A percentile compares a stretch with the other conserved stretches of the same genome.
phyloP scores from a whole-genome alignment of 2,113 vertebrate genomes.

The Zosterops pallidus region DNA sequence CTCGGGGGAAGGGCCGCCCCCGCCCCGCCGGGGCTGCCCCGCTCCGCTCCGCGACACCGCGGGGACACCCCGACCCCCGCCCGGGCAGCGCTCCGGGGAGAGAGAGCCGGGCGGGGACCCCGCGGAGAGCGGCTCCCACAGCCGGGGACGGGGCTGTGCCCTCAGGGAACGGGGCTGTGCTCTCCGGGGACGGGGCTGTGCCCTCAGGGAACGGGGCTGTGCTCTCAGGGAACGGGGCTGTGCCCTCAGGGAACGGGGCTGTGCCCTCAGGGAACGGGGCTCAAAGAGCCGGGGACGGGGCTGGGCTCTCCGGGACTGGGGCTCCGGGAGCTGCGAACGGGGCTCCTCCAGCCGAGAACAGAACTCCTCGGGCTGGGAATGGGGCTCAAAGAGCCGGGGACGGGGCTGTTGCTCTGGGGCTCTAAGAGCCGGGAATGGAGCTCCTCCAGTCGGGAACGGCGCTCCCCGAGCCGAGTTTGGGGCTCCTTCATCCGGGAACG shows the following conservation, averaged over 20 bases:
- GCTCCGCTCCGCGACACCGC: too few species aligned
- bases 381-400: too few species aligned
- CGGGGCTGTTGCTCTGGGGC: too few species aligned
- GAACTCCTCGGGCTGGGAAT: accelerated
- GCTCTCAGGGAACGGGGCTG: too few species aligned
- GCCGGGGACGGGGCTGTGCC: background rate
- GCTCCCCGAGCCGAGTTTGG: background rate
- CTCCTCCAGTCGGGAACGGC: accelerated
- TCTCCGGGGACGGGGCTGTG: background rate
- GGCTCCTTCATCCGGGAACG: too few species aligned
- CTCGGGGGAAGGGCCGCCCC: too few species aligned
- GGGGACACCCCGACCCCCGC: too few species aligned
- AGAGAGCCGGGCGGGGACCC: background rate
- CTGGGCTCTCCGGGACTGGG: too few species aligned
- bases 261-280: background rate
- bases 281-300: background rate
- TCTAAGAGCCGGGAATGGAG: background rate
- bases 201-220: background rate
- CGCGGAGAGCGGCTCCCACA: background rate
- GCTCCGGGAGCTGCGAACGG: accelerated
- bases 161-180: too few species aligned
- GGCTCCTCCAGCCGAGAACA: accelerated
- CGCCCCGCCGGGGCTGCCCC: too few species aligned
- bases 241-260: background rate
- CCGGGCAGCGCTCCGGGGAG: background rate